phyloP scores from a whole-genome alignment of 2,797 vertebrate genomes.

The Molossus molossus region DNA sequence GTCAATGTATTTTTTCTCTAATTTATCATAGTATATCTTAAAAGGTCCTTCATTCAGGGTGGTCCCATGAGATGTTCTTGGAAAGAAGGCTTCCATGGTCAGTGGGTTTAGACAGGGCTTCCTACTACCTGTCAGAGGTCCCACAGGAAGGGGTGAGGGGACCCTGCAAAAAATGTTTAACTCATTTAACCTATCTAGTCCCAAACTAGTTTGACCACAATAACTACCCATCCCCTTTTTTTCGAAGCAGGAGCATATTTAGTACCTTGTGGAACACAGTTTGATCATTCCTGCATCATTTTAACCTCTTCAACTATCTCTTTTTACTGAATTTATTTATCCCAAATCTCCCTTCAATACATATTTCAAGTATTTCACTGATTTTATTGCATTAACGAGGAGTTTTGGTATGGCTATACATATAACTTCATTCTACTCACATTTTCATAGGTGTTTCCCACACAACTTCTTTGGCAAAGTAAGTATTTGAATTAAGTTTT shows the following conservation, averaged over 20 bases:
- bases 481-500: slow-evolving; percentile 40
- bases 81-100: neutral
- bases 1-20: neutral
- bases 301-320: neutral
- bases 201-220: neutral
- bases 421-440: neutral
- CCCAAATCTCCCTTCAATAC: slow-evolving; percentile 5
- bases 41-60: neutral
- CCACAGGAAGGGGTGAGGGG: neutral
- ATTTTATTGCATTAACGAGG: neutral
- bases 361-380: slow-evolving; percentile 41
- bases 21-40: slow-evolving; percentile 5
- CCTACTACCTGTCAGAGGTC: slow-evolving; percentile 4
- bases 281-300: neutral
- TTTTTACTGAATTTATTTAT: slow-evolving; percentile 61
- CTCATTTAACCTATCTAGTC: neutral
- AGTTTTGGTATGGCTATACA: neutral
- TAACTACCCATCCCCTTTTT: neutral
- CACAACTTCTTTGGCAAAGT: slow-evolving; percentile 26
- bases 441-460: neutral
- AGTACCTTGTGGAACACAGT: neutral
- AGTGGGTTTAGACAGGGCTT: slow-evolving; percentile 48
- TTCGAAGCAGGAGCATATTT: neutral
- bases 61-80: neutral
- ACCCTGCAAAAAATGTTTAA: slow-evolving; percentile 9